A percentile compares a stretch with the other conserved stretches of the same genome.
phyloP scores from a whole-genome alignment of 2,797 vertebrate species.

The Liparis tanakae region DNA sequence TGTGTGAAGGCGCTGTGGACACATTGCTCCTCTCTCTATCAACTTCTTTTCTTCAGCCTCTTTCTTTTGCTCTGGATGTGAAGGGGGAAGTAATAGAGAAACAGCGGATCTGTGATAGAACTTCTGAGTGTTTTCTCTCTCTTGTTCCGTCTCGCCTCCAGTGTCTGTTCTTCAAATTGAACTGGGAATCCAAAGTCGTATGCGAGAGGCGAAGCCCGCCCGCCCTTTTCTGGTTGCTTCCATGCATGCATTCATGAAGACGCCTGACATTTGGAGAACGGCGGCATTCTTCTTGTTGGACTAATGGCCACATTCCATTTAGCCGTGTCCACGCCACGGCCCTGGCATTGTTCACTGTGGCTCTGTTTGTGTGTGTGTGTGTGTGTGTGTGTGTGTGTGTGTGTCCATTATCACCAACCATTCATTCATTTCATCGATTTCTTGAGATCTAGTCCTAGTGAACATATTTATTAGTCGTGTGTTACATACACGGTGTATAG shows the following conservation, averaged over 20 bases:
- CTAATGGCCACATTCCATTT: neutral
- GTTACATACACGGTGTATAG: conserved; percentile 1
- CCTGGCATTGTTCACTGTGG: neutral
- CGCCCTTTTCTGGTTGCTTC: neutral
- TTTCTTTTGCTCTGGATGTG: neutral
- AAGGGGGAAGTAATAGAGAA: conserved; percentile 36
- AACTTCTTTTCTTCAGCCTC: neutral
- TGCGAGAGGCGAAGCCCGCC: neutral
- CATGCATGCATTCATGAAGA: neutral
- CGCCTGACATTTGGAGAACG: neutral
- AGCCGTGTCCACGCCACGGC: neutral
- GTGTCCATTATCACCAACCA: no score
- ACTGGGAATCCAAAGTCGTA: neutral
- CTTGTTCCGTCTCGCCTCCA: neutral
- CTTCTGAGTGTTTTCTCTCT: conserved; percentile 12
- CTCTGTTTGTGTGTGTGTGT: no score
- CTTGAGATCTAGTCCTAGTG: neutral
- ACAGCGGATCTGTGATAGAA: conserved; percentile 28
- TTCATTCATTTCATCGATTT: neutral
- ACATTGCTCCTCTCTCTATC: conserved; percentile 43
- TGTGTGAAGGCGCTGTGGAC: conserved; percentile 30
- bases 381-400: no score
- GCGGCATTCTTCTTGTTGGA: neutral
- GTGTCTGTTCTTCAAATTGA: conserved; percentile 7
- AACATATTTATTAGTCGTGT: neutral